A percentile compares a stretch with the other conserved stretches of the same genome.
These are phyloP conservation scores for Rhineura floridana DNA, from an alignment of 2,113 vertebrate species.

Conservation along the genomic window DNA sequence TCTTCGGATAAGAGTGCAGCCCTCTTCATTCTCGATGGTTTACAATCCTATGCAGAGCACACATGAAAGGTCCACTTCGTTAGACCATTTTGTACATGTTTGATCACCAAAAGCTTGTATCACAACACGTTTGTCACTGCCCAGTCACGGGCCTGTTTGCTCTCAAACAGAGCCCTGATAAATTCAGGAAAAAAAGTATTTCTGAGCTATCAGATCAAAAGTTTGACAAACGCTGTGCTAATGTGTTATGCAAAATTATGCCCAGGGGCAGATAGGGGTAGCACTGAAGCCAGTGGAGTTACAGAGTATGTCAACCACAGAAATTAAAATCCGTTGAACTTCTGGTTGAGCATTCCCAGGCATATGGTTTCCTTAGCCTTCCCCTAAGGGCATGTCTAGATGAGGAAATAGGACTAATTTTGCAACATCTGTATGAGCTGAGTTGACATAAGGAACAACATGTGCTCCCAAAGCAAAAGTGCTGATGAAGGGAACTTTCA, in stretches of 20 bases:
- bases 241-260: background rate
- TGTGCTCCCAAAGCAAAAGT: background rate
- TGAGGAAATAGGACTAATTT: slow-evolving; percentile 6
- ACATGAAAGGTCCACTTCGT: no score
- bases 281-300: background rate
- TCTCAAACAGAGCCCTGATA: background rate
- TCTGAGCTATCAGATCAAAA: background rate
- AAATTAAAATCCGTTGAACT: slow-evolving; percentile 10
- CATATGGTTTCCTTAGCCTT: background rate
- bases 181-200: background rate
- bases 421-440: slow-evolving; percentile 5
- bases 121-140: background rate
- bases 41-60: background rate
- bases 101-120: no score
- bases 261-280: background rate
- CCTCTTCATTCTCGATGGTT: background rate
- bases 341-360: slow-evolving; percentile 16
- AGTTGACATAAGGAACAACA: slow-evolving; percentile 22
- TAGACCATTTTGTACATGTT: background rate
- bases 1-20: background rate
- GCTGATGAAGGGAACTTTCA: background rate
- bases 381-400: slow-evolving; percentile 4
- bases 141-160: background rate
- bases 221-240: background rate
- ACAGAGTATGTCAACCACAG: background rate